These are phyloP conservation scores for Caenorhabditis uteleia DNA, from an alignment of 2,888 invertebrate genomes.

Conservation along the genomic window DNA sequence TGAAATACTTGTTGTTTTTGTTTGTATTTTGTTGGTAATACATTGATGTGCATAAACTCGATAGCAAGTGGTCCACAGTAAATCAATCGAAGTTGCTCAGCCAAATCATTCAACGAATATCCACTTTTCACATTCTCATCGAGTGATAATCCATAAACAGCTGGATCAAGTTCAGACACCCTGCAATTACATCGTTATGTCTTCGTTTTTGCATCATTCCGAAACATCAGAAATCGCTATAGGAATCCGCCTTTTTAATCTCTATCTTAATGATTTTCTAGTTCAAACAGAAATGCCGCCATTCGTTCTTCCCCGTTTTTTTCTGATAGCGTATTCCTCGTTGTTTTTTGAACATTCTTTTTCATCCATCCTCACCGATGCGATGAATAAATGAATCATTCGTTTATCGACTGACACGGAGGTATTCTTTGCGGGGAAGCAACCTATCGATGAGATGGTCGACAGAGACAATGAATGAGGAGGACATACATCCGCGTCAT, in stretches of 20 bases:
- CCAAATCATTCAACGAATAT: conserved; percentile 44
- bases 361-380: too few relatives aligned
- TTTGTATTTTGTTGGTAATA: conserved; percentile 2
- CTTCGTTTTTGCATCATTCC: not conserved
- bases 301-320: too few relatives aligned
- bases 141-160: conserved; percentile 53
- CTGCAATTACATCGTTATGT: conserved; percentile 41
- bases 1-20: conserved; percentile 15
- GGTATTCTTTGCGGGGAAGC: too few relatives aligned
- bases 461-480: too few relatives aligned
- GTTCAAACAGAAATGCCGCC: too few relatives aligned
- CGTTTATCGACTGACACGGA: too few relatives aligned
- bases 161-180: conserved; percentile 60
- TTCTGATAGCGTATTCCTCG: too few relatives aligned
- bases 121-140: conserved; percentile 39
- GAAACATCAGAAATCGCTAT: too few relatives aligned
- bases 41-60: conserved; percentile 68
- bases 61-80: conserved; percentile 65
- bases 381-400: too few relatives aligned
- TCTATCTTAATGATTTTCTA: not conserved
- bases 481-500: too few relatives aligned
- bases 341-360: too few relatives aligned
- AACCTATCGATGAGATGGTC: too few relatives aligned
- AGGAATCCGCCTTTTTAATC: not conserved
- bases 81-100: conserved; percentile 48